phyloP scores from a whole-genome alignment of 2,888 invertebrate genomes.

The Malachius bipustulatus region DNA sequence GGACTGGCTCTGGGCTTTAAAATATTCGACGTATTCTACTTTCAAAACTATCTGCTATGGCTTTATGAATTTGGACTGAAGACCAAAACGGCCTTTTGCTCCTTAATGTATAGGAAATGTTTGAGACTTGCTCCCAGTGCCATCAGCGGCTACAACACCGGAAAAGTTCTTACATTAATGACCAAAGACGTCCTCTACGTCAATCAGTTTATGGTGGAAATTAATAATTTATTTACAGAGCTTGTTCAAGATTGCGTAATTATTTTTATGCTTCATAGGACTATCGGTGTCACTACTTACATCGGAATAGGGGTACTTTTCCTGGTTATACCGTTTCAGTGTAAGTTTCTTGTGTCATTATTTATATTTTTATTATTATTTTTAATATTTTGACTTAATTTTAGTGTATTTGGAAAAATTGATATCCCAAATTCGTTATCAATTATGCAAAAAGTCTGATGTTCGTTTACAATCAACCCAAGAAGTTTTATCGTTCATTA shows the following conservation, averaged over 20 bases:
- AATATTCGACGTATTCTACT: no score
- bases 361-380: no score
- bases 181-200: conserved; percentile 89
- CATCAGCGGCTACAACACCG: conserved; percentile 56
- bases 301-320: conserved; percentile 43
- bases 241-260: conserved; percentile 72
- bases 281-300: conserved; percentile 41
- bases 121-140: conserved; percentile 38
- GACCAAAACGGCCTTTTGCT: conserved; percentile 67
- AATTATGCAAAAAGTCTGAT: no score
- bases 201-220: conserved; percentile 72
- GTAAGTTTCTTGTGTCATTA: no score
- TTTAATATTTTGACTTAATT: no score
- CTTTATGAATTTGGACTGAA: conserved; percentile 76
- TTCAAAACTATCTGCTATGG: no score
- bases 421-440: no score
- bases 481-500: no score
- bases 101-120: conserved; percentile 66
- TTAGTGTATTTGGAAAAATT: no score
- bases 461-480: no score
- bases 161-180: conserved; percentile 70
- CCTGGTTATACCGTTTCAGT: conserved; percentile 35
- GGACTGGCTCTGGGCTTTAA: no score
- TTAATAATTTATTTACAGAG: conserved; percentile 88
- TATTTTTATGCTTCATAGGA: conserved; percentile 58